These are phyloP conservation scores for Lordiphosa andalusiaca DNA, from an alignment of 2,888 invertebrate species.

Conservation along the genomic window DNA sequence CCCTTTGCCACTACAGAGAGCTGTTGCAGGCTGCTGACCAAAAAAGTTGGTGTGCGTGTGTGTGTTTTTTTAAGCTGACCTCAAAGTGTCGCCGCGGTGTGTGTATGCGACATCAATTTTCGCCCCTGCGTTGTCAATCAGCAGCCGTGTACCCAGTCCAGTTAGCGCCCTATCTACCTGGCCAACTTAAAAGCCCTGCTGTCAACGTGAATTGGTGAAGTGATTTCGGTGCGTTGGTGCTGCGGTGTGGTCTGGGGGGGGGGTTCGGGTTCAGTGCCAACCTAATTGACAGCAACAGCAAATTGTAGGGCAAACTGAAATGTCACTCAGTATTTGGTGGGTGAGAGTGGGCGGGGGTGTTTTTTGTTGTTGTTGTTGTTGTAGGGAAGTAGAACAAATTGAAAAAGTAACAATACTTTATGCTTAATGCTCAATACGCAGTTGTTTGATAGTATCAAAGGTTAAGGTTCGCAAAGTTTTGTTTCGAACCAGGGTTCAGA, in stretches of 20 bases:
- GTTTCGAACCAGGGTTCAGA: too few species aligned
- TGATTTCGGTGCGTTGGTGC: conserved; percentile 20
- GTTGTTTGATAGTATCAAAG: too few species aligned
- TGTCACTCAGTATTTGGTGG: too few species aligned
- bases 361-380: too few species aligned
- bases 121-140: conserved; percentile 44
- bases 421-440: too few species aligned
- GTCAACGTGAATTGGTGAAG: conserved; percentile 26
- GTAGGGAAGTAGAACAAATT: too few species aligned
- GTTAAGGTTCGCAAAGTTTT: too few species aligned
- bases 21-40: conserved; percentile 22
- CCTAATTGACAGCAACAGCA: conserved; percentile 4
- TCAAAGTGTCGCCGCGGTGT: conserved; percentile 17
- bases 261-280: conserved; percentile 7
- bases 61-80: conserved; percentile 13
- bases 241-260: conserved; percentile 2
- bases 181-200: conserved; percentile 25
- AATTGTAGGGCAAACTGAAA: not conserved
- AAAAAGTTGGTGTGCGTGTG: conserved; percentile 35
- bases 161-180: conserved; percentile 15
- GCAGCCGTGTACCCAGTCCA: conserved; percentile 28
- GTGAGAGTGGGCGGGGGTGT: too few species aligned
- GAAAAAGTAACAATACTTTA: too few species aligned
- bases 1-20: not conserved
- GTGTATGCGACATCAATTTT: conserved; percentile 44